Evolutionary conservation across 1,140 invertebrate genomes (phyloP), one percentile per base, ranked within the genome.

Genomic region (Drosophila lowei): DNA sequence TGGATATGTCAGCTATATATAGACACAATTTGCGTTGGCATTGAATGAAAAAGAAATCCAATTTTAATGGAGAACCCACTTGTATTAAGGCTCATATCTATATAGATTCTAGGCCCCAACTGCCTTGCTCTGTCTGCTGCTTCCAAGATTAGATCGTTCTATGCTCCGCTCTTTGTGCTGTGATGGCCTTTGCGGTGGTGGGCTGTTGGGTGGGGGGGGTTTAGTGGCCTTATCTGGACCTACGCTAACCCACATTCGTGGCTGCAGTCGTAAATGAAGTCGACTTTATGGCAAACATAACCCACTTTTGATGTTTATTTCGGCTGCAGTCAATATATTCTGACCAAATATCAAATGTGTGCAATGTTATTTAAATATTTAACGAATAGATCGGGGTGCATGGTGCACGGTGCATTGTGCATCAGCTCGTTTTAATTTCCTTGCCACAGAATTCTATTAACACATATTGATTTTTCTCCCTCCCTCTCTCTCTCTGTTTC

Each of bases 381-480:
- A 43, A 46, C 47, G 41, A 46, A 62, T n/a, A 50, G 59, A 63
- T 56, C 41, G 34, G 49, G 59, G 63, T 65, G 28, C 47, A 70
- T 77, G 64, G 72, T 72, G 34, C 34, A 38, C 34, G 60, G 41
- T 50, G 28, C 28, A 34, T 15, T 18, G n/a, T 23, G 28, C n/a
- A 15, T 23, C n/a, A 15, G 28, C 52, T 30, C 7, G 43, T 28
- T 75, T 76, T 62, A 76, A 76, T 84, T 71, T 68, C 68, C 80
- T 86, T 85, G 61, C 25, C 68, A 72, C 59, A 49, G 75, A 72
- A 81, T 78, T 88, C 55, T 75, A 81, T 86, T 75, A 86, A 85
- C 65, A 81, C 55, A 49, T 85, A 86, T 86, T 86, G 81, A 86
- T 88, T 88, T 81, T 79, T 85, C 43, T 73, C 15, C 34, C 53